Percentiles rank a stretch among this genome's conserved stretches.
These are phyloP conservation scores for Brachionus koreanus DNA, from an alignment of 1,140 invertebrate genomes.

Conservation along the genomic window DNA sequence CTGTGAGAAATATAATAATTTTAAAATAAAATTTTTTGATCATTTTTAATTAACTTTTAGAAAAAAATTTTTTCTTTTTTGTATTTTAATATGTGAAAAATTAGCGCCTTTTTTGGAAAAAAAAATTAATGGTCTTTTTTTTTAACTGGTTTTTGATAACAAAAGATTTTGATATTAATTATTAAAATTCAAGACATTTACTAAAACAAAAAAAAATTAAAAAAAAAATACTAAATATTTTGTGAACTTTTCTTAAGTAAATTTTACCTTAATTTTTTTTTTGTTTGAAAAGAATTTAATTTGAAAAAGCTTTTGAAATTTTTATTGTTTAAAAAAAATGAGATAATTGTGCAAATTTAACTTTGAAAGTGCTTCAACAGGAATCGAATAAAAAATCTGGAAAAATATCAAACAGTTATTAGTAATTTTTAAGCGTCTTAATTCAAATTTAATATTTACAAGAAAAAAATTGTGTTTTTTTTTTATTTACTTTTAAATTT, in stretches of 20 bases:
- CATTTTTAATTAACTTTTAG: neutral
- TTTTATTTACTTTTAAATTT: no score
- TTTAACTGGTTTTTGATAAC: neutral
- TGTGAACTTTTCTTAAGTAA: neutral
- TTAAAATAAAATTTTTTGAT: slow-evolving; percentile 21
- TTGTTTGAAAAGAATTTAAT: neutral
- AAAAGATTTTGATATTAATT: neutral
- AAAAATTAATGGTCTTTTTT: no score
- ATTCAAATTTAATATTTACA: neutral
- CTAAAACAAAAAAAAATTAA: neutral
- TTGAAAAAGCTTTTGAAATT: neutral
- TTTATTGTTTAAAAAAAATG: neutral
- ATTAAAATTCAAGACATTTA: neutral
- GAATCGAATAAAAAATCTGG: neutral
- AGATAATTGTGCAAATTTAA: neutral
- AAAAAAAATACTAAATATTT: neutral
- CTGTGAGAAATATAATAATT: slow-evolving; percentile 1
- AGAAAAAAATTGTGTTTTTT: neutral
- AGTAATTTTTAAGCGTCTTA: neutral
- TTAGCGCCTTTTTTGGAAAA: neutral
- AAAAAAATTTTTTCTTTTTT: neutral
- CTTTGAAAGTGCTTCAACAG: neutral
- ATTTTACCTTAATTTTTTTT: neutral
- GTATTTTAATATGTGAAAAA: neutral
- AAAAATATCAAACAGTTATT: neutral